Base-by-base conservation (phyloP, 1,140 invertebrate genomes). In the Pinna nobilis region DNA sequence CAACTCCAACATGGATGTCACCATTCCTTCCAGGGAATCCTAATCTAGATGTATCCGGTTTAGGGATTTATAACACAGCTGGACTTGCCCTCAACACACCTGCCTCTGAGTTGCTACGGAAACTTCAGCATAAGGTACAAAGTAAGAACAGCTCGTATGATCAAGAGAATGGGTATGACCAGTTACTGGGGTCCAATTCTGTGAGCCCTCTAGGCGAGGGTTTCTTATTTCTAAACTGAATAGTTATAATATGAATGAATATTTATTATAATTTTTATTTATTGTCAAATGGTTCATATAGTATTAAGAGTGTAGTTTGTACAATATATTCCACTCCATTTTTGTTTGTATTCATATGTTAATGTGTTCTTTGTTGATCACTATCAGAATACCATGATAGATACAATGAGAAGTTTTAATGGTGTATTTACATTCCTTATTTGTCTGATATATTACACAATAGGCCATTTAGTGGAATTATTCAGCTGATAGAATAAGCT, bases 81-180 rank as follows among this genome's bases (percentile, higher is more conserved):
- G 81, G 81, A 30, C 87, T 84, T 63, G 77, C 81, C 1, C 53
- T 88, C 39, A 88, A 76, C 66, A 86, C 84, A 6, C 84, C 88
- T n/a, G 88, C 88, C 47, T 88, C 88, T 53, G 88, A 89, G 66
- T 78, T 89, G 35, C 78, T 89, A n/a, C 77, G 84, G 53, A 87
- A 88, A 67, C 78, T 89, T 9, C 88, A 89, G 71, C 84, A 86
- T 70, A 88, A 88, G 78, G 87, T 88, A 20, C 85, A 87, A 64
- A 83, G 76, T 64, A 86, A 86, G 70, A 80, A 76, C 11, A 68
- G 79, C 18, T 60, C 70, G 47, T 75, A 55, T 57, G 65, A 65
- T 74, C 73, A 67, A 44, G 69, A 72, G 32, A 70, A 57, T 55
- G 53, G 61, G 2, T 79, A 68, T 55, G 50, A 44, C 20, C 72